Evolutionary conservation across 2,888 invertebrate species (phyloP).

Genomic region (Germaria angustata): DNA sequence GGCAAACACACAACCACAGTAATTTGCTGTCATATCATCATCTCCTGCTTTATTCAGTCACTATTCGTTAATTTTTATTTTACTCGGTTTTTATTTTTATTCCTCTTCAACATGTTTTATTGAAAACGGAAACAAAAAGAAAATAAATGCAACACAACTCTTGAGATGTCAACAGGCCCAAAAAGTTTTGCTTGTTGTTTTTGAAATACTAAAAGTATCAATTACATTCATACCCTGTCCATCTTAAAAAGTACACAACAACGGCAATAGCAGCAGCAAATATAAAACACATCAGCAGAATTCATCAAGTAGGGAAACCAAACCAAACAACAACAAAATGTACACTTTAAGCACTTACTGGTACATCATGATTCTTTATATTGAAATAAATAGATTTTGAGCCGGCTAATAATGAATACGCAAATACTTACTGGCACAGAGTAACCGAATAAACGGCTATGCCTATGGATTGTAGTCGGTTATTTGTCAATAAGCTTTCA

Average conservation of each 20-base stretch:
- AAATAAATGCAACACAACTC: slow-evolving; percentile 48
- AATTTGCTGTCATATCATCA: slow-evolving; percentile 70
- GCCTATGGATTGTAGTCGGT: background rate
- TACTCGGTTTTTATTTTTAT: background rate
- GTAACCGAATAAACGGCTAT: background rate
- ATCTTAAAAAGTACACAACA: slow-evolving; percentile 13
- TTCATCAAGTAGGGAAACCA: slow-evolving; percentile 39
- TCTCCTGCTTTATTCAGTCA: slow-evolving; percentile 60
- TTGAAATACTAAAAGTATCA: slow-evolving; percentile 61
- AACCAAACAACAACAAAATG: background rate
- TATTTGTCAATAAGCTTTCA: too few species aligned
- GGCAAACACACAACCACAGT: slow-evolving; percentile 67
- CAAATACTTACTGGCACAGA: background rate
- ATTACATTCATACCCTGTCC: slow-evolving; percentile 55
- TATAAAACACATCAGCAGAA: slow-evolving; percentile 6
- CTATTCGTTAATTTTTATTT: slow-evolving; percentile 21
- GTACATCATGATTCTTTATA: slow-evolving; percentile 22
- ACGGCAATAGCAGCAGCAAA: background rate
- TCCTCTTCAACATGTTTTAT: slow-evolving; percentile 27
- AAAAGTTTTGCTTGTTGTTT: slow-evolving; percentile 42
- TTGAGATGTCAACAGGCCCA: slow-evolving; percentile 56
- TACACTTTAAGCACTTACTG: slow-evolving; percentile 6
- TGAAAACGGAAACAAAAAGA: slow-evolving; percentile 32
- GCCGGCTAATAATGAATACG: slow-evolving; percentile 49
- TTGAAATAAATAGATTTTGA: slow-evolving; percentile 45